A percentile compares a stretch with the other conserved stretches of the same genome.
Conservation (phyloP, 1,140 invertebrate genomes). For the Plectrocnemia conspersa region DNA sequence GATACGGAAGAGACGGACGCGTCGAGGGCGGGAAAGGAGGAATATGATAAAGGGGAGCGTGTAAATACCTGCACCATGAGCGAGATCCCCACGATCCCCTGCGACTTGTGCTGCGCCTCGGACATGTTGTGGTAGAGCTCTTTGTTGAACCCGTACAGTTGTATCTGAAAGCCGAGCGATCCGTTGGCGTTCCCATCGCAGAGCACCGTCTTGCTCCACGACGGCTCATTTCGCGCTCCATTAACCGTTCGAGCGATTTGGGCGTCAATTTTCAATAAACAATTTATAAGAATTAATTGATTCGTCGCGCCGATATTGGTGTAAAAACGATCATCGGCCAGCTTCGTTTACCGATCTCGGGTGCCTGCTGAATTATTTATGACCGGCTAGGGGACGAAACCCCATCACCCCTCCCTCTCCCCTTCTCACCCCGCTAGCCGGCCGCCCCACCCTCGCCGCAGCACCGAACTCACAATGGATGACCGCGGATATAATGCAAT, state of each 20-base stretch:
- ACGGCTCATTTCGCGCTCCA: slow-evolving; percentile 11
- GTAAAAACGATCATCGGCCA: slow-evolving; percentile 7
- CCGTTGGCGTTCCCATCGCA: no score
- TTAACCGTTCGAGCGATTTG: no score
- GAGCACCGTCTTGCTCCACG: slow-evolving; percentile 14
- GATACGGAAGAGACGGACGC: no score
- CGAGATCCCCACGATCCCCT: slow-evolving; percentile 88
- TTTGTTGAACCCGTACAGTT: slow-evolving; percentile 92
- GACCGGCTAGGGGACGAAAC: no score
- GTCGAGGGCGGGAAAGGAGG: slow-evolving; percentile 70
- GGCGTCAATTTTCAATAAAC: no score
- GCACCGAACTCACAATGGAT: slow-evolving; percentile 3
- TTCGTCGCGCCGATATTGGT: no score
- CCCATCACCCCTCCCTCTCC: neutral
- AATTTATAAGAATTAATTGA: no score
- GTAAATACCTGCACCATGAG: slow-evolving; percentile 93
- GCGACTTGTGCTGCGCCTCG: slow-evolving; percentile 87
- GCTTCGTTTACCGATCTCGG: slow-evolving; percentile 25
- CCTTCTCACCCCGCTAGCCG: neutral
- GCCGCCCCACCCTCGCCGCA: neutral
- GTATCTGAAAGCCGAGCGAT: slow-evolving; percentile 89
- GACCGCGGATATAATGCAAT: slow-evolving; percentile 18
- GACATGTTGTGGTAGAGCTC: slow-evolving; percentile 96
- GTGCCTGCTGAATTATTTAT: slow-evolving; percentile 34
- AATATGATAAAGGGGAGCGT: slow-evolving; percentile 39